Base-by-base conservation (phyloP, 2,113 vertebrate genomes). In the Dryoscopus gambensis region DNA sequence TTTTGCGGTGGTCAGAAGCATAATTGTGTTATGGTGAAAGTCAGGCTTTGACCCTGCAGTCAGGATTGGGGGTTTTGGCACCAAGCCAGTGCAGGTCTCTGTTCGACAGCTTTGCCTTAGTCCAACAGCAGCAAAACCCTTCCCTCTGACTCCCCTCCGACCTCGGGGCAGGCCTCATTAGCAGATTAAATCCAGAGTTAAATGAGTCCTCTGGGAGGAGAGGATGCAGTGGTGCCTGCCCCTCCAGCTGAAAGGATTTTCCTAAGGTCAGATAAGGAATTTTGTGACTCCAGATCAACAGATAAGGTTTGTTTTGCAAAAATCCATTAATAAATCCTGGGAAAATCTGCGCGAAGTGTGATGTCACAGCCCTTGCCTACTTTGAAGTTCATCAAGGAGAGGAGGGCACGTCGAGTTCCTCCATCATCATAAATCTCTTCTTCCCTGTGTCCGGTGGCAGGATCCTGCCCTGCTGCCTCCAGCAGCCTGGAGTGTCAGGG, bases 81-180 rank as follows among this genome's bases (percentile, higher is more conserved):
- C 4, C 1, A 6, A 59, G 60, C 33, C 90, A 42, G 74, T 0
- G 7, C 53, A 25, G 78, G 16, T 47, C 68, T 49, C 55, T 24
- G 3, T 25, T 16, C 17, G 44, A 49, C 59, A 73, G 60, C 33
- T 52, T 13, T 63, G 47, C 62, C 55, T 71, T 28, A 17, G 59
- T 20, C n/a, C 75, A 50, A 3, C 20, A 53, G 93, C 73, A 69
- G 70, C 93, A 73, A 37, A 77, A 30, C 5, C 63, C 63, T 93
- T 68, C 68, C 75, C 50, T 69, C 25, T 60, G 80, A 13, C 42
- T 95, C 55, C 84, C 80, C 89, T 81, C 84, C 11, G 40, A 84
- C 90, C 95, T 25, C 47, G 2, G 92, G 79, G 80, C 92, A 89
- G 18, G 93, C 73, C 96, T 97, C 92, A 84, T 94, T 96, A 96